Conservation (phyloP, 2,888 invertebrate species). For the Dolomedes plantarius region DNA sequence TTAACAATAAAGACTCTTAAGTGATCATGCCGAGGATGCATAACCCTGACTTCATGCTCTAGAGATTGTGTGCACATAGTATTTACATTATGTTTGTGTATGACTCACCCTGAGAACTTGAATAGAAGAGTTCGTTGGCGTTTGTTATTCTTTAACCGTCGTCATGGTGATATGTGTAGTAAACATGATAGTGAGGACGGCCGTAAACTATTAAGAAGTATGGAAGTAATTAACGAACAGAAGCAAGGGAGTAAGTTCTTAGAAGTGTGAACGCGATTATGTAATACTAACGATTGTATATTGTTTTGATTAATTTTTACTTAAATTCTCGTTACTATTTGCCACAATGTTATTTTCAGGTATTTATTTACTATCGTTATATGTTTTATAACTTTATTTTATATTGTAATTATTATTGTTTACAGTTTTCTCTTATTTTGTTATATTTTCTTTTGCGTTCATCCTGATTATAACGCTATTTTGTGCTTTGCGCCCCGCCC, state of each 20-base stretch:
- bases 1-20: too few species aligned
- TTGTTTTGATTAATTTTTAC: neutral
- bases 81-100: conserved; percentile 15
- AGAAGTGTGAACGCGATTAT: neutral
- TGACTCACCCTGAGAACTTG: conserved; percentile 33
- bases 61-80: neutral
- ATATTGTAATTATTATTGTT: neutral
- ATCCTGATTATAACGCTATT: neutral
- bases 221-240: conserved; percentile 73
- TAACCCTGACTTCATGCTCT: neutral
- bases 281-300: neutral
- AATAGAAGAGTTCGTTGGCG: conserved; percentile 51
- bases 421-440: neutral
- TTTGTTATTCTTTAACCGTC: conserved; percentile 53
- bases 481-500: neutral
- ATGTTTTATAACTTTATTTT: neutral
- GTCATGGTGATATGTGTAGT: conserved; percentile 73
- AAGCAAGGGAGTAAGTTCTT: conserved; percentile 72
- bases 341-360: neutral
- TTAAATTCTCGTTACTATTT: neutral
- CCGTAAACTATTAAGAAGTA: conserved; percentile 72
- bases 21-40: too few species aligned
- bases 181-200: conserved; percentile 73
- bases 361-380: conserved; percentile 1
- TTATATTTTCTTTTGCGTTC: neutral